Evolutionary conservation across 2,888 invertebrate genomes (phyloP), one percentile per base, ranked within the genome.

Genomic region (Pristionchus japonicus): DNA sequence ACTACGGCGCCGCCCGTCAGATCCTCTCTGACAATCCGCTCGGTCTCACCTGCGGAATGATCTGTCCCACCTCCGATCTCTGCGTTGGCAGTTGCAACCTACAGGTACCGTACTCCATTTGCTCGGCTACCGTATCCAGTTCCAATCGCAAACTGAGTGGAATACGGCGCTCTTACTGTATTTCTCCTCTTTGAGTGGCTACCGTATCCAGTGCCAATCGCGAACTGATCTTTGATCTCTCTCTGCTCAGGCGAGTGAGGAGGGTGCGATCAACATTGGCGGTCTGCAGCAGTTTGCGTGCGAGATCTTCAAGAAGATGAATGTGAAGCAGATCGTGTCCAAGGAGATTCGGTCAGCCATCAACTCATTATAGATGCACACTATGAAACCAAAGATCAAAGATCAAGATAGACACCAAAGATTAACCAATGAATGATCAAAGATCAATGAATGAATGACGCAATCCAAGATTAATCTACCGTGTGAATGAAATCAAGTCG

Each of bases 81-180:
- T 99, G 99, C 95, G 98, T 98, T 0, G 99, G 99, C 0, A 98
- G 98, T 0, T 99, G 99, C 95, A 99, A 99, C 95, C 96, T 99
- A 17, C 97, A 86, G 86, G 86, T 86, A 34, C 67, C 31, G 9
- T 34, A 67, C 0, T 17, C 11, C n/a, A n/a, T n/a, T n/a, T n/a
- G n/a, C n/a, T n/a, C n/a, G n/a, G n/a, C n/a, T n/a, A n/a, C n/a
- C n/a, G n/a, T n/a, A n/a, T n/a, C n/a, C n/a, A n/a, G n/a, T n/a
- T n/a, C n/a, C n/a, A n/a, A n/a, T n/a, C n/a, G n/a, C n/a, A n/a
- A n/a, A n/a, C n/a, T n/a, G n/a, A n/a, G n/a, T n/a, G 27, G 20
- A 4, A 9, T 57, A 57, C 52, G 3, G 52, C 4, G 17, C 23
- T 57, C 23, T 64, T 64, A 64, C 64, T 17, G 31, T 64, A n/a